These are phyloP conservation scores for Scaptodrosophila lebanonensis DNA, from an alignment of 1,140 invertebrate genomes.

Conservation along the genomic window DNA sequence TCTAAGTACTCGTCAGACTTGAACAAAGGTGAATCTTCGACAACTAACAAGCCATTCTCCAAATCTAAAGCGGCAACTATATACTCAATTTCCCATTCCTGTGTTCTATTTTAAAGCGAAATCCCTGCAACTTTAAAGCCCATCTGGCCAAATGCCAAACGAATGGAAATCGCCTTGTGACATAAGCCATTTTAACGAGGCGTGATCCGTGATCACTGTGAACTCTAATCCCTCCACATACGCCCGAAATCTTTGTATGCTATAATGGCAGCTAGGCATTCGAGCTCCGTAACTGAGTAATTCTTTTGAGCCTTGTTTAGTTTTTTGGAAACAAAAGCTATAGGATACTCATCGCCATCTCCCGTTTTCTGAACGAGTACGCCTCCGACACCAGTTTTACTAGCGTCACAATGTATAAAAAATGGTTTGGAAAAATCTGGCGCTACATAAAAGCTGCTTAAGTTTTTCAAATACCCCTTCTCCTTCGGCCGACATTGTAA, in stretches of 20 bases:
- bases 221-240: conserved; percentile 28
- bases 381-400: conserved; percentile 12
- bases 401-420: conserved; percentile 35
- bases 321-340: conserved; percentile 43
- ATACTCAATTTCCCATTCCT: not conserved
- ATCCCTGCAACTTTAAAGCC: conserved; percentile 3
- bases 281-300: conserved; percentile 35
- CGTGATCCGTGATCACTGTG: conserved; percentile 24
- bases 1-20: conserved; percentile 3
- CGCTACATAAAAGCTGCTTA: not conserved
- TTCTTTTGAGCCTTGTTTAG: conserved; percentile 39
- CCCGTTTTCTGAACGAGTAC: conserved; percentile 16
- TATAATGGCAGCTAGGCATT: conserved; percentile 26
- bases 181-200: conserved; percentile 19
- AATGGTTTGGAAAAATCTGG: conserved; percentile 23
- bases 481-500: not conserved
- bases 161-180: not conserved
- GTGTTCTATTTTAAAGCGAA: not conserved
- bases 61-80: not conserved
- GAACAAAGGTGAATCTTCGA: conserved; percentile 10
- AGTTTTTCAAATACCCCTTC: not conserved
- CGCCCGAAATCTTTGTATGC: conserved; percentile 14
- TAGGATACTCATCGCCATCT: conserved; percentile 27
- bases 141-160: not conserved
- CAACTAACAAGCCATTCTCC: conserved; percentile 2